Evolutionary conservation across 2,888 invertebrate genomes (phyloP), one percentile per base, ranked within the genome.

Genomic region (Sesamia inferens): DNA sequence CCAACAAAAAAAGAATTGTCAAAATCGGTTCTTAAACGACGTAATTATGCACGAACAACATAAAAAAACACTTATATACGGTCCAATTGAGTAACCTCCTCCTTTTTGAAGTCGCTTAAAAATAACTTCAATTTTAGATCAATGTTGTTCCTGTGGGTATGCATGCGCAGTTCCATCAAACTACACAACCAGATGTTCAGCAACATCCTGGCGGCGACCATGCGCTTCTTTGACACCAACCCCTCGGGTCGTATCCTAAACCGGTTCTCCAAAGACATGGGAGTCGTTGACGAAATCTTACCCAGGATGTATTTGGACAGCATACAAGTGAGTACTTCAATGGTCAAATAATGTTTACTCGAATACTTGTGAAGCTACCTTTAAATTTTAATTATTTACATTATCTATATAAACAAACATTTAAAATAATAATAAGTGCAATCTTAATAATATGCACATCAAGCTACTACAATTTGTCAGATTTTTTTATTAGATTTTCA

Each of bases 201-300:
- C 31, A 97, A 97, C 85, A 96, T 99, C 54, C 92, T 98, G 14
- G 96, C 97, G 79, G 97, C 98, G 0, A 98, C 98, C 0, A 98
- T 98, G 96, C 94, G 97, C 42, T 99, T 99, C 94, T 99, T 99
- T 92, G 98, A 98, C 90, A 97, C 97, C 10, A 98, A 98, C 92
- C 98, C 98, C 0, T 97, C 98, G 19, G 98, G 98, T 51, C 97
- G 98, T 24, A 97, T 98, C 84, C 96, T 98, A 69, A 98, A 98
- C 93, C 95, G 98, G 70, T 98, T 98, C 93, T 98, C 98, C 0
- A 98, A 98, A 90, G 98, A 98, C 89, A 97, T 98, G 93, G 98
- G 98, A 0, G 96, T 97, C 3, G 97, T 98, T 65, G 98, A 98
- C 88, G 98, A 98, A 92, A 94, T 97, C 24, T 91, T 98, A 68